Evolutionary conservation across 1,140 invertebrate genomes (phyloP).

Genomic region (Hyles vespertilio): DNA sequence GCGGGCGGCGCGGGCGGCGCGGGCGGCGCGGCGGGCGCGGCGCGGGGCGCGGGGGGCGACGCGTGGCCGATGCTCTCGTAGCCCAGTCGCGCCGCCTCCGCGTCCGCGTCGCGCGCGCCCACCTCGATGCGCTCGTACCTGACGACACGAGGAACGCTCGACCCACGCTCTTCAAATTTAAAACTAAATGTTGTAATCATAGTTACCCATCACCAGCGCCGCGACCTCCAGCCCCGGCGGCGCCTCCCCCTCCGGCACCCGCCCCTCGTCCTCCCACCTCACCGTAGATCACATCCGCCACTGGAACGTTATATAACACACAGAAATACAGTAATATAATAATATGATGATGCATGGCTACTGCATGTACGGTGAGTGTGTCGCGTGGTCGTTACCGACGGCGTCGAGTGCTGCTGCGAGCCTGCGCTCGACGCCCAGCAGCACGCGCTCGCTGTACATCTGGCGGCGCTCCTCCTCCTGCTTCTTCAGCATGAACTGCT

Average conservation of each 20-base stretch:
- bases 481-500: conserved; percentile 85
- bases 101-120: neutral
- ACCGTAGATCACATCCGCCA: conserved; percentile 78
- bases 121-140: neutral
- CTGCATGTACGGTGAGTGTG: neutral
- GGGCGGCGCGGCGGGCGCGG: conserved; percentile 22
- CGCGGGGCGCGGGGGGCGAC: neutral
- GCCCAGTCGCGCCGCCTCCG: conserved; percentile 2
- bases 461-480: conserved; percentile 82
- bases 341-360: neutral
- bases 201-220: conserved; percentile 1
- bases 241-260: conserved; percentile 5
- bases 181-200: no score
- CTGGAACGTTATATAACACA: conserved; percentile 11
- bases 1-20: conserved; percentile 10
- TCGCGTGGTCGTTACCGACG: neutral
- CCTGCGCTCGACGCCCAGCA: conserved; percentile 54
- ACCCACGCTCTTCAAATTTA: no score
- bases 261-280: conserved; percentile 24
- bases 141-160: neutral
- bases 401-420: conserved; percentile 8
- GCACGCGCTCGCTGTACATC: conserved; percentile 75
- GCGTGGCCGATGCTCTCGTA: conserved; percentile 16
- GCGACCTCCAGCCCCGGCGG: conserved; percentile 1
- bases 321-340: no score